Percentiles rank a stretch among this genome's conserved stretches.
phyloP scores from a whole-genome alignment of 2,888 invertebrate species.

The Pachycephus smyrnensis region DNA sequence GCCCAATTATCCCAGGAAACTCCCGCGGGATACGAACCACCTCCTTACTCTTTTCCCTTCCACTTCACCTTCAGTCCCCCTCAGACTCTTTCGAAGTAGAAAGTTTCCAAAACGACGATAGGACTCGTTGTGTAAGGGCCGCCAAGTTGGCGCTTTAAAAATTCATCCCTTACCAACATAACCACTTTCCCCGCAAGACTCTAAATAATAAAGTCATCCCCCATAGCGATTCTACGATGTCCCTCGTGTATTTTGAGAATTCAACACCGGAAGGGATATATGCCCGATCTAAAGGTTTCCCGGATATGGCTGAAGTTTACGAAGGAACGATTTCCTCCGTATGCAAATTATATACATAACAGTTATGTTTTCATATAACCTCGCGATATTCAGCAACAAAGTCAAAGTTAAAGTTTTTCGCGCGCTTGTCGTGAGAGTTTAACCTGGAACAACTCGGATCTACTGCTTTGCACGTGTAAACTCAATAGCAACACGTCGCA shows the following conservation, averaged over 20 bases:
- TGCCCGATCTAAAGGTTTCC: neutral
- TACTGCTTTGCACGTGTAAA: neutral
- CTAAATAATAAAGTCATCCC: neutral
- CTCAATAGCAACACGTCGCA: neutral
- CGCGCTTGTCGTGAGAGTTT: neutral
- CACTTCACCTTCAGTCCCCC: neutral
- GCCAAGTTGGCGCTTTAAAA: neutral
- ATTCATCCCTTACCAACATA: neutral
- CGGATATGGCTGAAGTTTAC: neutral
- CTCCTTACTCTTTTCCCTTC: neutral
- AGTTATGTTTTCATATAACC: neutral
- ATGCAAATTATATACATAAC: neutral
- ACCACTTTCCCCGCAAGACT: neutral
- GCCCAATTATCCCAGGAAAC: neutral
- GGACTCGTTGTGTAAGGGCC: neutral
- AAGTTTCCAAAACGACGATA: conserved; percentile 1
- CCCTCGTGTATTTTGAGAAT: neutral
- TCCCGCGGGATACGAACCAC: neutral
- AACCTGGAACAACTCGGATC: neutral
- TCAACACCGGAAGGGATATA: neutral
- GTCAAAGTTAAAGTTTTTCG: neutral
- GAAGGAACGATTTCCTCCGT: neutral
- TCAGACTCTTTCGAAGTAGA: neutral
- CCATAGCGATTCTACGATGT: neutral
- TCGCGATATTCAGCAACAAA: neutral